Conservation (phyloP, 1,140 invertebrate species). For the Sitobion miscanthi region DNA sequence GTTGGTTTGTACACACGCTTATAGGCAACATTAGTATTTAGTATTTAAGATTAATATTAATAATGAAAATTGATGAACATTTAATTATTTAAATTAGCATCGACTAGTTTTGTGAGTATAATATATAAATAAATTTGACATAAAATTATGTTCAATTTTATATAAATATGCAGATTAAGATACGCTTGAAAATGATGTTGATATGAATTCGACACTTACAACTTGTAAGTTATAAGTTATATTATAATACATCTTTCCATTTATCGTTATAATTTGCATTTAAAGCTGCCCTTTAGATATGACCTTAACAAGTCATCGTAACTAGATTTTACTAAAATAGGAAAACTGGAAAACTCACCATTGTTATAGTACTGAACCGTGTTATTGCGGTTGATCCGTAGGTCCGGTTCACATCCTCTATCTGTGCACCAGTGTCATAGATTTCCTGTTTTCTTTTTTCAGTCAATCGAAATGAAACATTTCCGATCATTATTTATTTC, state of each 20-base stretch:
- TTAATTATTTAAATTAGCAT: not conserved
- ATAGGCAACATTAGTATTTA: too few relatives aligned
- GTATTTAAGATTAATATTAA: too few relatives aligned
- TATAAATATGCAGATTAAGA: not conserved
- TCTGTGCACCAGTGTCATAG: conserved; percentile 21
- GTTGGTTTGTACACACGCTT: not conserved
- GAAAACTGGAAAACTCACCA: conserved; percentile 25
- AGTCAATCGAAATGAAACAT: conserved; percentile 27
- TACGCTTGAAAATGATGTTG: not conserved
- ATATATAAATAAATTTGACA: too few relatives aligned
- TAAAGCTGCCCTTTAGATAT: not conserved
- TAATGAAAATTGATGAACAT: not conserved
- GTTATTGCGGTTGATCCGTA: conserved; percentile 54
- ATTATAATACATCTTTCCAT: not conserved
- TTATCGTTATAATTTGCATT: not conserved
- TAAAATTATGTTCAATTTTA: not conserved
- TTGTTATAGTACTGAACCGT: conserved; percentile 24
- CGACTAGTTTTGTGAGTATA: not conserved
- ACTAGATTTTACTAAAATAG: conserved; percentile 39
- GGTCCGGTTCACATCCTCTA: conserved; percentile 46
- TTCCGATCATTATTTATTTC: conserved; percentile 5
- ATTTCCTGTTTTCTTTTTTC: conserved; percentile 56
- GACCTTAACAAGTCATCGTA: not conserved
- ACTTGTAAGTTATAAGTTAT: not conserved
- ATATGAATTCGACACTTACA: not conserved